Evolutionary conservation across 1,140 invertebrate species (phyloP), one percentile per base, ranked within the genome.

Genomic region (Lysiphlebus fabarum): DNA sequence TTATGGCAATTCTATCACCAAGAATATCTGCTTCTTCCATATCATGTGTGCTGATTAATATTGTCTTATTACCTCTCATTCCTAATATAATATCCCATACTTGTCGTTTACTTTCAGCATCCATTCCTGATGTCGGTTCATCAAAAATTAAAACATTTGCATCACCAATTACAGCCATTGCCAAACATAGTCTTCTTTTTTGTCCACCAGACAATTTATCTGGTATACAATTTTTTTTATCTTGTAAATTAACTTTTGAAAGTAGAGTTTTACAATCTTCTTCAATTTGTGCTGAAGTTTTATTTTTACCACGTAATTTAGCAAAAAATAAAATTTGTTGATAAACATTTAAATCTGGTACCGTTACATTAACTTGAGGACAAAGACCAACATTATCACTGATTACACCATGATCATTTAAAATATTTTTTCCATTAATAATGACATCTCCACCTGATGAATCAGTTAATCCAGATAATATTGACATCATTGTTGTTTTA

Each of bases 11-110:
- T 62, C 92, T 83, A 75, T 98, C 94, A 2, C 93, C 95, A 1
- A 98, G 81, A 14, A 91, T 84, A 78, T 99, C 95, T 6, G 96
- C 96, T 81, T 99, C 96, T 78, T 98, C 96, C 94, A 99, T 97
- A 75, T 93, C 96, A 77, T 99, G 96, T 1, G 96, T 99, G 2
- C 93, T 96, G 2, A 99, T 83, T 5, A 99, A 76, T 67, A 98
- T 91, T 2, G 94, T 96, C 41, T 90, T 82, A 14, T 84, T 76
- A 51, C 81, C 85, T 63, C 84, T 77, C 62, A 83, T 68, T 65
- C 74, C 71, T 75, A 58, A 26, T 59, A 95, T 75, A 40, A 95
- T 71, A 70, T 97, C 90, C 96, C 96, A 98, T 6, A 95, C 87
- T 51, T 87, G 85, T 56, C 94, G 79, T 56, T 95, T 82, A 0